These are phyloP conservation scores for Melanotaenia pygmaea DNA, from an alignment of 2,797 vertebrate species.

Conservation along the genomic window DNA sequence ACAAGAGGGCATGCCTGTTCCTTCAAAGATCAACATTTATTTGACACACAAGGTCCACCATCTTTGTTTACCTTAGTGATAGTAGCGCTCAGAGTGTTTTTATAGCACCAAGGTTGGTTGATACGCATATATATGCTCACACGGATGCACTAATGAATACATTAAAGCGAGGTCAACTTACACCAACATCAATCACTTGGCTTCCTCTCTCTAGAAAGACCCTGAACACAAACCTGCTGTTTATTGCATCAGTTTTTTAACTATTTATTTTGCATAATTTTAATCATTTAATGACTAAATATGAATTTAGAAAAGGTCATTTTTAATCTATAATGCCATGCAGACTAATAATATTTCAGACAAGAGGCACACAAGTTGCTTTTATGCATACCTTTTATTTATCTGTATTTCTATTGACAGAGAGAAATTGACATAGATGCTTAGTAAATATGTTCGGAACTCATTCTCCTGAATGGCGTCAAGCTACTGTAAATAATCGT, in stretches of 20 bases:
- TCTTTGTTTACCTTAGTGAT: slow-evolving; percentile 69
- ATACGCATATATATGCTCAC: slow-evolving; percentile 12
- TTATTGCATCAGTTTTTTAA: slow-evolving; percentile 6
- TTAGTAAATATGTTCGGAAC: too few relatives aligned
- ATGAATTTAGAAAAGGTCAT: not conserved
- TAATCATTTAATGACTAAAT: not conserved
- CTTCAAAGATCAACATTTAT: slow-evolving; percentile 80
- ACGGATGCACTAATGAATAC: slow-evolving; percentile 21
- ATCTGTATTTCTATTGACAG: too few relatives aligned
- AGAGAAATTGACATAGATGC: too few relatives aligned
- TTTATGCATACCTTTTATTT: not conserved
- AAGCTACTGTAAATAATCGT: not conserved
- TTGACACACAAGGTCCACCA: not conserved
- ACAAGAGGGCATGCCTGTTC: slow-evolving; percentile 76
- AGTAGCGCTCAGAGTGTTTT: slow-evolving; percentile 77
- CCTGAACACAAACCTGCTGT: slow-evolving; percentile 25
- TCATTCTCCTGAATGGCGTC: not conserved
- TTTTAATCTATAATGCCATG: not conserved
- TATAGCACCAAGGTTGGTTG: slow-evolving; percentile 82
- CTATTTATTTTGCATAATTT: not conserved
- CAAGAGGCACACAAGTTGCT: not conserved
- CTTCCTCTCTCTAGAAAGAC: slow-evolving; percentile 16
- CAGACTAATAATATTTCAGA: not conserved
- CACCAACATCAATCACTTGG: slow-evolving; percentile 45
- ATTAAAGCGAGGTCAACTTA: slow-evolving; percentile 46